These are phyloP conservation scores for Aleiodes sp. DNA, from an alignment of 1,140 invertebrate genomes.

Conservation along the genomic window DNA sequence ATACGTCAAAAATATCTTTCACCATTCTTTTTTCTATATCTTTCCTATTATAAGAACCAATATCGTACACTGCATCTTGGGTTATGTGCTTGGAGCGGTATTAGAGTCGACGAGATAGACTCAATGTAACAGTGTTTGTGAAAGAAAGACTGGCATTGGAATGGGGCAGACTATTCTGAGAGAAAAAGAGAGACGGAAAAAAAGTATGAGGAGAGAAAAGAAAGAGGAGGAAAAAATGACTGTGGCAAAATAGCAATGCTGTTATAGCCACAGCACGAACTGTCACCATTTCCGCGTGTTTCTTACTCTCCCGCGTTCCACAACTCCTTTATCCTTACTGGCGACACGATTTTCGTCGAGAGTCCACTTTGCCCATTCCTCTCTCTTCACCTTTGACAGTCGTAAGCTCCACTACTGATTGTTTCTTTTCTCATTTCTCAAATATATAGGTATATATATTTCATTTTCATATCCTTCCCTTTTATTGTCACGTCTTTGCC, in stretches of 20 bases:
- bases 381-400: not conserved
- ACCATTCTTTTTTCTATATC: too few species aligned
- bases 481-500: not conserved
- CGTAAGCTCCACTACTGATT: not conserved
- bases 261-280: constrained; percentile 60
- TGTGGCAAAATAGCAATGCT: constrained; percentile 60
- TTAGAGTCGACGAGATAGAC: not conserved
- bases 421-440: not conserved
- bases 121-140: constrained; percentile 3
- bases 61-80: not conserved
- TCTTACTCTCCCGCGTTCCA: constrained; percentile 57
- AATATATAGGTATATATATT: not conserved
- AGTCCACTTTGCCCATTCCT: not conserved
- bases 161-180: constrained; percentile 10
- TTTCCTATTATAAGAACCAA: not conserved
- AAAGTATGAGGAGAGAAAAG: constrained; percentile 25
- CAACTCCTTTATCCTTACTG: constrained; percentile 56
- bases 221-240: constrained; percentile 45
- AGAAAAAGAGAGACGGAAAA: constrained; percentile 8
- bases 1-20: too few species aligned
- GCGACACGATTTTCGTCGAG: constrained; percentile 43
- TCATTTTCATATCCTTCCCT: not conserved
- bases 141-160: constrained; percentile 18
- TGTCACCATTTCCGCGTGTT: constrained; percentile 65
- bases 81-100: not conserved